These are phyloP conservation scores for Patiria miniata DNA, from an alignment of 35 echinoderm and acorn worm species.

Conservation along the genomic window DNA sequence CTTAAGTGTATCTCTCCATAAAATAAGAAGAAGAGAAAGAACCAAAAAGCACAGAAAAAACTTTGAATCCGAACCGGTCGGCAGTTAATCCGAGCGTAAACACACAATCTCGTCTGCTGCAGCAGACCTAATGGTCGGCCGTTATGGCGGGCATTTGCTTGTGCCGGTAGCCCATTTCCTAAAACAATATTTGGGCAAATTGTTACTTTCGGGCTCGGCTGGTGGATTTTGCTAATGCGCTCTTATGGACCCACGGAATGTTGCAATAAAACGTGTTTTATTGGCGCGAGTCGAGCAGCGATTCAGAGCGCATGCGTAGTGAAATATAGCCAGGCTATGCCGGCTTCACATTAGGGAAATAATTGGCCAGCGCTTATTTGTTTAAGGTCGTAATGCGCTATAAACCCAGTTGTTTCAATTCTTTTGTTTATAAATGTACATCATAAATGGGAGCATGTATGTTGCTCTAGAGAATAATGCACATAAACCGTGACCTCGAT, in stretches of 20 bases:
- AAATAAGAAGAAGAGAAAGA: no score
- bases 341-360: no score
- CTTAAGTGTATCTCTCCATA: no score
- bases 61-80: neutral
- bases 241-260: neutral
- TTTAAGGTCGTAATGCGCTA: no score
- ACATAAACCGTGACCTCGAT: no score
- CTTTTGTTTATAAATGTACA: no score
- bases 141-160: neutral
- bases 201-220: neutral
- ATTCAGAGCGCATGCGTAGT: neutral
- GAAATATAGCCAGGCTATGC: neutral
- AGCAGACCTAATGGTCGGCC: neutral
- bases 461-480: no score
- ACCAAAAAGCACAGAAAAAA: neutral
- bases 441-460: no score
- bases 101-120: neutral
- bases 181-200: constrained; percentile 19
- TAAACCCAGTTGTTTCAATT: no score
- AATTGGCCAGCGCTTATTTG: no score
- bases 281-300: neutral
- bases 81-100: neutral
- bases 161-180: constrained; percentile 11
- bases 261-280: constrained; percentile 29
- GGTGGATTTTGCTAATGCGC: constrained; percentile 3